A percentile compares a stretch with the other conserved stretches of the same genome.
phyloP scores from a whole-genome alignment of 1,140 invertebrate genomes.

The Samia ricini region DNA sequence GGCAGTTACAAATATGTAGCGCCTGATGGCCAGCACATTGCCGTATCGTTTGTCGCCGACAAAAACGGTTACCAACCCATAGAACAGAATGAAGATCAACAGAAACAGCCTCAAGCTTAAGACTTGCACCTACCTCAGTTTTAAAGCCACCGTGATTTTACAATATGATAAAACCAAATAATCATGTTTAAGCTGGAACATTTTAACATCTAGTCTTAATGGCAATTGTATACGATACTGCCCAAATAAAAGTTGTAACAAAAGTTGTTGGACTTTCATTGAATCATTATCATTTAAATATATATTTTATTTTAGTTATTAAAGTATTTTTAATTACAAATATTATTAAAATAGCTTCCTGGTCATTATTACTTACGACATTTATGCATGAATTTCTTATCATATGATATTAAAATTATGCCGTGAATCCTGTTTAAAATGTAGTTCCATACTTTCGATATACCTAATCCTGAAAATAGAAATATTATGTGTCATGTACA shows the following conservation, averaged over 20 bases:
- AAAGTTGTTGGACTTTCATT: neutral
- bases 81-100: constrained; percentile 37
- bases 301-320: neutral
- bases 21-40: constrained; percentile 81
- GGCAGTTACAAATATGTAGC: constrained; percentile 83
- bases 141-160: neutral
- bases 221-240: constrained; percentile 6
- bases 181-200: constrained; percentile 5
- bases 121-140: constrained; percentile 10
- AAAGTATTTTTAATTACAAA: neutral
- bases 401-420: too few species aligned
- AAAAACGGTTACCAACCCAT: constrained; percentile 86
- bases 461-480: neutral
- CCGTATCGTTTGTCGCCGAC: constrained; percentile 83
- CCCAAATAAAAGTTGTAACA: constrained; percentile 14
- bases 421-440: too few species aligned
- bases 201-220: constrained; percentile 16
- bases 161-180: constrained; percentile 21
- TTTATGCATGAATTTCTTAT: too few species aligned
- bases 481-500: neutral
- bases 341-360: too few species aligned
- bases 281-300: neutral
- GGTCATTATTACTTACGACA: too few species aligned
- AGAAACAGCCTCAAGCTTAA: constrained; percentile 38
- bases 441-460: neutral